A percentile compares a stretch with the other conserved stretches of the same genome.
Conservation (phyloP, 2,888 invertebrate species). For the Phalera bucephala region DNA sequence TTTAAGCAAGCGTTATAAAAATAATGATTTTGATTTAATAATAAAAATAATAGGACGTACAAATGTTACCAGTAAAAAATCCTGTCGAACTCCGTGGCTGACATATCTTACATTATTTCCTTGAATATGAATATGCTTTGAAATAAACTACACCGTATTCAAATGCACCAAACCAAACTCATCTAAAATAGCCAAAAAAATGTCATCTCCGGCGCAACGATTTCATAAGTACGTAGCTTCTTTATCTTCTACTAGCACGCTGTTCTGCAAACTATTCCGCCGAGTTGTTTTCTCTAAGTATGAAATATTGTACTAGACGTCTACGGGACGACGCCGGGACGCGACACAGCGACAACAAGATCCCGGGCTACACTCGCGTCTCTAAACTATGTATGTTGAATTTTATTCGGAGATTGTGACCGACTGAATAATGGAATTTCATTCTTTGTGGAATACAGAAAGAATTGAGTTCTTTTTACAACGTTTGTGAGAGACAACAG, state of each 20-base stretch:
- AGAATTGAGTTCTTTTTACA: too few species aligned
- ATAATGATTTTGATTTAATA: too few species aligned
- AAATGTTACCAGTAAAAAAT: too few species aligned
- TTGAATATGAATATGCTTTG: too few species aligned
- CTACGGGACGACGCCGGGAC: conserved; percentile 21
- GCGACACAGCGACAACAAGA: conserved; percentile 6
- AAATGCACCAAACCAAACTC: background rate
- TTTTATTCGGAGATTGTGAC: background rate
- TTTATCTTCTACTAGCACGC: conserved; percentile 60
- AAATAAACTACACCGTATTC: background rate
- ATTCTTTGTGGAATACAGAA: too few species aligned
- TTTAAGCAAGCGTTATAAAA: too few species aligned
- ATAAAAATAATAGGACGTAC: too few species aligned
- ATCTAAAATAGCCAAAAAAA: conserved; percentile 9
- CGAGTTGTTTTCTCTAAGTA: conserved; percentile 61
- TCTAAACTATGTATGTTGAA: background rate
- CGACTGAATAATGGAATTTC: background rate
- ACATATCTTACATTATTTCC: too few species aligned
- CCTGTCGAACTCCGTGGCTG: too few species aligned
- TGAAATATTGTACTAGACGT: conserved; percentile 57
- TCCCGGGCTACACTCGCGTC: background rate
- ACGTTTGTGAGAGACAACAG: too few species aligned
- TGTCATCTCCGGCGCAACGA: conserved; percentile 18
- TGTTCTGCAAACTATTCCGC: conserved; percentile 38
- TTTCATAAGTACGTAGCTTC: conserved; percentile 28